Evolutionary conservation across 2,113 vertebrate species (phyloP).

Genomic region (Coregonus clupeaformis): DNA sequence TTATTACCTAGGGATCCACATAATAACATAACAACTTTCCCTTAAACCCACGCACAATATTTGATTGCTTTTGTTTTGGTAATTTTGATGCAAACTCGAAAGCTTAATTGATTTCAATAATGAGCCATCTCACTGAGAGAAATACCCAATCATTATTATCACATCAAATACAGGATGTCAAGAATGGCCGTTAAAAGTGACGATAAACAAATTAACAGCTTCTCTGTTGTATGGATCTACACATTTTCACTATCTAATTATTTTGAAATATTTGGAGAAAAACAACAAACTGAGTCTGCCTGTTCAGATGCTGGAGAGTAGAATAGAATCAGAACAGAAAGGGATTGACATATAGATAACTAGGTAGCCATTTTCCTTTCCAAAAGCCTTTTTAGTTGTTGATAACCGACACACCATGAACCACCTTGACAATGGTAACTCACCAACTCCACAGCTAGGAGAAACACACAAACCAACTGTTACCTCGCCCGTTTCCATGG

Average conservation of each 20-base stretch:
- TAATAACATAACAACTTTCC: neutral
- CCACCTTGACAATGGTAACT: no score
- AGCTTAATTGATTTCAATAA: slow-evolving; percentile 39
- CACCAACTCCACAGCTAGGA: neutral
- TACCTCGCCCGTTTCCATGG: slow-evolving; percentile 22
- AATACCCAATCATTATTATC: slow-evolving; percentile 28
- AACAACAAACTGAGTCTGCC: no score
- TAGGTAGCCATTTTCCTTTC: neutral
- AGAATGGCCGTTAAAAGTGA: slow-evolving; percentile 53
- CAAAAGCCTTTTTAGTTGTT: neutral
- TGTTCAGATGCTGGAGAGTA: no score
- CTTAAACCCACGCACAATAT: neutral
- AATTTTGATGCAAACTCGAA: slow-evolving; percentile 1
- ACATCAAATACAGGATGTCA: slow-evolving; percentile 38
- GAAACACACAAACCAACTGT: neutral
- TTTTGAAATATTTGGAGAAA: neutral
- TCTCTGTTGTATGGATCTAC: slow-evolving; percentile 35
- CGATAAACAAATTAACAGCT: slow-evolving; percentile 49
- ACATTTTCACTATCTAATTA: slow-evolving; percentile 54
- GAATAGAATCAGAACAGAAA: no score
- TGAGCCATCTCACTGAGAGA: slow-evolving; percentile 35
- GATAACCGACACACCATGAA: neutral
- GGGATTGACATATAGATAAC: no score
- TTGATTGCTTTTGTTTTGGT: slow-evolving; percentile 20
- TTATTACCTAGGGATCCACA: slow-evolving; percentile 29